Percentiles rank a stretch among this genome's conserved stretches.
phyloP scores from a whole-genome alignment of 1,140 invertebrate genomes.

The Drosophila bocki region DNA sequence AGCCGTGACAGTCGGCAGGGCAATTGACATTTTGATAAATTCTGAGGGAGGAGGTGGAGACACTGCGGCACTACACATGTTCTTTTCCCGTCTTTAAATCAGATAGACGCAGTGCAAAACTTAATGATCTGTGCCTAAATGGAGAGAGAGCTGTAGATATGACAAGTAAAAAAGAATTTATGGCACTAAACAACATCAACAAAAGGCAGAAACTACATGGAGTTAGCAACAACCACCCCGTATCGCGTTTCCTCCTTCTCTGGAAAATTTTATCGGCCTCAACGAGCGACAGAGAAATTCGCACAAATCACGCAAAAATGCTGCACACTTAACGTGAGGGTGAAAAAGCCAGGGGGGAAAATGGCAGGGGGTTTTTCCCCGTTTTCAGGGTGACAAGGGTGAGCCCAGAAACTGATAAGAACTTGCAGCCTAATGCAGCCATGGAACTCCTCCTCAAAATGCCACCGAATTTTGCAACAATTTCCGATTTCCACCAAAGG shows the following conservation, averaged over 20 bases:
- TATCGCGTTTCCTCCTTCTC: conserved; percentile 18
- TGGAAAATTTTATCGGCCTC: conserved; percentile 60
- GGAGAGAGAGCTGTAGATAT: conserved; percentile 48
- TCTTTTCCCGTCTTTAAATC: conserved; percentile 67
- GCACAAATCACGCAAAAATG: conserved; percentile 81
- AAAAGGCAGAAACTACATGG: conserved; percentile 46
- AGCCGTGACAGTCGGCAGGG: conserved; percentile 56
- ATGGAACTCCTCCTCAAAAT: conserved; percentile 36
- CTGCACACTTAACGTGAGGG: conserved; percentile 81
- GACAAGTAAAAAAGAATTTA: conserved; percentile 80
- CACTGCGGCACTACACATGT: conserved; percentile 52
- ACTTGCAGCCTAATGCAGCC: conserved; percentile 77
- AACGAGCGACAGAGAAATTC: conserved; percentile 62
- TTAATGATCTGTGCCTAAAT: conserved; percentile 82
- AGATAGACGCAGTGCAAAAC: conserved; percentile 69
- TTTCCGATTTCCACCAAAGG: conserved; percentile 67
- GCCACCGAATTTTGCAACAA: conserved; percentile 63
- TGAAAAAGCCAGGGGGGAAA: conserved; percentile 20
- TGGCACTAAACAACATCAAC: conserved; percentile 73
- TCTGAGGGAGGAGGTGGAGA: conserved; percentile 5
- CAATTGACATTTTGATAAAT: conserved; percentile 71
- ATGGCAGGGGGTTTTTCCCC: conserved; percentile 9
- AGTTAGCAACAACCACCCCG: conserved; percentile 35
- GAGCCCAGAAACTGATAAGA: conserved; percentile 65
- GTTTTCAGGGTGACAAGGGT: conserved; percentile 42